Percentiles rank a stretch among this genome's conserved stretches.
phyloP scores from a whole-genome alignment of 92 coral and sea anemone genomes.

The Parazoanthus swiftii region DNA sequence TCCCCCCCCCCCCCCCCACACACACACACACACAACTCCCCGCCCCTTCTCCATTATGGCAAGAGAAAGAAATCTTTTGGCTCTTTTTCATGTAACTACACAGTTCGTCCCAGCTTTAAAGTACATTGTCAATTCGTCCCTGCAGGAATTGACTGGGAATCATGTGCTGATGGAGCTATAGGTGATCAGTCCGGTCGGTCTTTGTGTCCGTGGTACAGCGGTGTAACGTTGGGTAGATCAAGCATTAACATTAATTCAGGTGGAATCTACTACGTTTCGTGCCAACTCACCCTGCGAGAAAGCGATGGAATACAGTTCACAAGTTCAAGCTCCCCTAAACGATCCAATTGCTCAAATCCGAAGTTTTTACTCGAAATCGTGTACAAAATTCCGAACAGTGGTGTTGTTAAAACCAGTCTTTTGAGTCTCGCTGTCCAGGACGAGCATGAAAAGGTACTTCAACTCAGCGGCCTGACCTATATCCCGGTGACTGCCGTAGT shows the following conservation, averaged over 20 bases:
- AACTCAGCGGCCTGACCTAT: neutral
- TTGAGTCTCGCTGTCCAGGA: neutral
- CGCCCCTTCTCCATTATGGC: neutral
- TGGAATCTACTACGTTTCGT: neutral
- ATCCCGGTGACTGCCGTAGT: neutral
- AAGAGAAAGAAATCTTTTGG: neutral
- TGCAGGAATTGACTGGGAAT: neutral
- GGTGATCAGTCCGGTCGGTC: neutral
- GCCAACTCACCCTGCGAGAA: neutral
- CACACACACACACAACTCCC: too few relatives aligned
- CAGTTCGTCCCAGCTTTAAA: too few relatives aligned
- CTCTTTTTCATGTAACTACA: neutral
- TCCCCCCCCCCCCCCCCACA: too few relatives aligned
- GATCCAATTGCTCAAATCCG: neutral
- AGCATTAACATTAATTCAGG: neutral
- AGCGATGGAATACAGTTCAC: neutral
- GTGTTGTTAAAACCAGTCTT: too few relatives aligned
- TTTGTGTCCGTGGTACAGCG: neutral
- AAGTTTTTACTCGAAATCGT: neutral
- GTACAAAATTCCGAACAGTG: too few relatives aligned
- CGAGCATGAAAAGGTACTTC: neutral
- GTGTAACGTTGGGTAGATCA: neutral
- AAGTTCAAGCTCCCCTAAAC: neutral
- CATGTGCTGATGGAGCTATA: neutral
- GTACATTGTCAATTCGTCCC: neutral